A percentile compares a stretch with the other conserved stretches of the same genome.
Evolutionary conservation across 2,797 vertebrate genomes (phyloP).

Genomic region (Rhynchotus rufescens): DNA sequence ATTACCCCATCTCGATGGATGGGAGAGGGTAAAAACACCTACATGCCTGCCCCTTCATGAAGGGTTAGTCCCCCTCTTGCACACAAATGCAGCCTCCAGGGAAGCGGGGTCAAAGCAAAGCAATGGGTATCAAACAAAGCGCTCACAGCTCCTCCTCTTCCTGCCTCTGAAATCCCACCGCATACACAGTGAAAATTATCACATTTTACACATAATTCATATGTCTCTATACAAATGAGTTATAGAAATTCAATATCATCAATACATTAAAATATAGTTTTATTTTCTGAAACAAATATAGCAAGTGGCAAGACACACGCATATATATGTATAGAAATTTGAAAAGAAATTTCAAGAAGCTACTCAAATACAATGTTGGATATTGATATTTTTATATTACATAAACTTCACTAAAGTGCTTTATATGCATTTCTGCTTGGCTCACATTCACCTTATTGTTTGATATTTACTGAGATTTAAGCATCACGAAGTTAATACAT

Average conservation of each 20-base stretch:
- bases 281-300: background rate
- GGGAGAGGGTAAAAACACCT: background rate
- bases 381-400: background rate
- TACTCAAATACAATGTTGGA: background rate
- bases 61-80: background rate
- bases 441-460: background rate
- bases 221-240: background rate
- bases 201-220: background rate
- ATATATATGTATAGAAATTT: background rate
- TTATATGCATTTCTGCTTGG: background rate
- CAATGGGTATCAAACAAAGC: background rate
- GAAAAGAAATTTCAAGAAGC: background rate
- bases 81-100: background rate
- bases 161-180: background rate
- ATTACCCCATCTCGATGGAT: too few relatives aligned
- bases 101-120: background rate
- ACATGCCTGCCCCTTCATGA: too few relatives aligned
- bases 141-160: background rate
- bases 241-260: background rate
- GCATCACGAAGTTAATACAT: background rate
- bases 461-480: conserved; percentile 24
- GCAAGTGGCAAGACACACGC: rapidly evolving
- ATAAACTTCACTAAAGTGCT: background rate
- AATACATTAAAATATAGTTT: background rate
- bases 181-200: background rate